phyloP scores from a whole-genome alignment of 2,888 invertebrate genomes.

The Liodrosophila aerea region DNA sequence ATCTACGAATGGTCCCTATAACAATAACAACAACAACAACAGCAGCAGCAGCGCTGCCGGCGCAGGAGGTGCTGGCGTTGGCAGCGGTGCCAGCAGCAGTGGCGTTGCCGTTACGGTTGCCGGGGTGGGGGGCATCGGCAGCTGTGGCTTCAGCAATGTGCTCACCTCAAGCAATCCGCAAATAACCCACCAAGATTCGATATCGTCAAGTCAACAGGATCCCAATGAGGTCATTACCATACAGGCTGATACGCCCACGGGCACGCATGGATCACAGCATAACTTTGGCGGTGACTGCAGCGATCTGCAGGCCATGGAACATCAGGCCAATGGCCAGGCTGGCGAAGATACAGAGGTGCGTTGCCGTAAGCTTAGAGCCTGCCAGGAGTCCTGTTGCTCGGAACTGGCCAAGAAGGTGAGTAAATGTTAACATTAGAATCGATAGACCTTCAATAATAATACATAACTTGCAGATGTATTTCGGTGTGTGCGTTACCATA shows the following conservation, averaged over 20 bases:
- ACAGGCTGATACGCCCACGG: conserved; percentile 74
- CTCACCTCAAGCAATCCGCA: conserved; percentile 83
- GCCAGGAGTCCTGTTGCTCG: conserved; percentile 91
- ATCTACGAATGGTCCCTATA: conserved; percentile 83
- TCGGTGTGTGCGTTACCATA: conserved; percentile 92
- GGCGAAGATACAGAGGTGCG: conserved; percentile 71
- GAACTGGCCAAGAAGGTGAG: conserved; percentile 91
- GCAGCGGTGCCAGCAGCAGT: conserved; percentile 26
- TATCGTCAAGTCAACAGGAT: conserved; percentile 86
- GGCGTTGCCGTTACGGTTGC: conserved; percentile 1
- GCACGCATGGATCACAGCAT: conserved; percentile 58
- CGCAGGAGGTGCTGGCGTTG: conserved; percentile 29
- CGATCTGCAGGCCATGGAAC: conserved; percentile 68
- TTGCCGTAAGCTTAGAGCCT: conserved; percentile 82
- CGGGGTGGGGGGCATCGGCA: conserved; percentile 41
- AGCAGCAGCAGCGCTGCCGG: conserved; percentile 11
- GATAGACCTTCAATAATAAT: too few species aligned
- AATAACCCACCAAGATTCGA: conserved; percentile 84
- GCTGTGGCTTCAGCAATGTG: conserved; percentile 83
- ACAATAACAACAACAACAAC: conserved; percentile 35
- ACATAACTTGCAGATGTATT: conserved; percentile 93
- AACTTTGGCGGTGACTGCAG: conserved; percentile 63
- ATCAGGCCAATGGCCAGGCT: conserved; percentile 63
- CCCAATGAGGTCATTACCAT: conserved; percentile 83
- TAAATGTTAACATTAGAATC: not conserved